Evolutionary conservation across 2,888 invertebrate genomes (phyloP).

Genomic region (Hirtodrosophila histrioides): DNA sequence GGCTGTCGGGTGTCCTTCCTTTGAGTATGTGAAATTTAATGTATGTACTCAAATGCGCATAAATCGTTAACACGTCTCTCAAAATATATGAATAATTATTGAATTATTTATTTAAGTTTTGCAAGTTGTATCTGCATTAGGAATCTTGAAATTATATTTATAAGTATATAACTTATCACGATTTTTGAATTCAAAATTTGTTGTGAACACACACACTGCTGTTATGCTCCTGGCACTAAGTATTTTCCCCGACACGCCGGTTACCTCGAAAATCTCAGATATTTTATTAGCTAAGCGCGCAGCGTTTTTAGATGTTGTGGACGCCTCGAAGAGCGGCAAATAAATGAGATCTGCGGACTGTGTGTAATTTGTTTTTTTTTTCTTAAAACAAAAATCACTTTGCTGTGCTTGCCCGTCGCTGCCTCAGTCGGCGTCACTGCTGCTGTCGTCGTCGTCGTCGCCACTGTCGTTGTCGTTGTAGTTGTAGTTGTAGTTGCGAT

Average conservation of each 20-base stretch:
- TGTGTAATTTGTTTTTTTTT: constrained; percentile 83
- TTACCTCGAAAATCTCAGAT: constrained; percentile 1
- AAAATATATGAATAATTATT: constrained; percentile 8
- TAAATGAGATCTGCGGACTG: constrained; percentile 83
- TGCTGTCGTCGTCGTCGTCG: constrained; percentile 14
- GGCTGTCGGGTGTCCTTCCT: constrained; percentile 43
- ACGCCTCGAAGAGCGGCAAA: constrained; percentile 83
- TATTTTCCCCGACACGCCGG: constrained; percentile 12
- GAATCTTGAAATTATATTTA: constrained; percentile 5
- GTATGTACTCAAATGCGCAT: constrained; percentile 23
- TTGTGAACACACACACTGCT: background rate
- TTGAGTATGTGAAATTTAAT: constrained; percentile 15
- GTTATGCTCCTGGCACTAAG: constrained; percentile 26
- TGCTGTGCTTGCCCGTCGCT: constrained; percentile 34
- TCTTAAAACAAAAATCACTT: constrained; percentile 78
- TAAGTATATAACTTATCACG: constrained; percentile 22
- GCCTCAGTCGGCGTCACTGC: constrained; percentile 36
- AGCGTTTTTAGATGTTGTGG: constrained; percentile 68
- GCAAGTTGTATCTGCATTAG: background rate
- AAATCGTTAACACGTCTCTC: constrained; percentile 11
- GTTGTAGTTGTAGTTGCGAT: constrained; percentile 7
- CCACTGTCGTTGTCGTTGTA: constrained; percentile 29
- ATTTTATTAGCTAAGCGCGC: constrained; percentile 40
- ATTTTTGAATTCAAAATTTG: background rate
- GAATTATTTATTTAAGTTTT: constrained; percentile 6